Evolutionary conservation across 2,888 invertebrate species (phyloP).

Genomic region (Sarcophaga variegata): DNA sequence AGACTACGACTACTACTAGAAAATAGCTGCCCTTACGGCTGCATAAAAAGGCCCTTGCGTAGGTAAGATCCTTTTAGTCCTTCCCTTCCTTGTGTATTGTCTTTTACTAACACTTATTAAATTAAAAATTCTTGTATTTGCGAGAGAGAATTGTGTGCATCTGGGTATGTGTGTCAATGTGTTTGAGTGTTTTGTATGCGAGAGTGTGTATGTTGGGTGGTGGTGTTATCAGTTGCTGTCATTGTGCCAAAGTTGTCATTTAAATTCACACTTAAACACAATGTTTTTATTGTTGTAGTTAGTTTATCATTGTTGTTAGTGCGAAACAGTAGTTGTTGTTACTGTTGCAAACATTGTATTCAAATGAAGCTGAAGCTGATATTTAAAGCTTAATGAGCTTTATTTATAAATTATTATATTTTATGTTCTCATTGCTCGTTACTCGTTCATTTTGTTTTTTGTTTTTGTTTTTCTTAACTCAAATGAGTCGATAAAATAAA

Average conservation of each 20-base stretch:
- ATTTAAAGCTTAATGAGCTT: conserved; percentile 35
- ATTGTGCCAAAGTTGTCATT: conserved; percentile 64
- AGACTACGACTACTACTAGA: too few relatives aligned
- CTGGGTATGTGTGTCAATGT: not conserved
- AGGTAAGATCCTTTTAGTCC: too few relatives aligned
- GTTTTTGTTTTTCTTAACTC: not conserved
- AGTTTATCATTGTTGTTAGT: not conserved
- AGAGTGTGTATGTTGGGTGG: not conserved
- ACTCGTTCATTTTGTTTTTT: not conserved
- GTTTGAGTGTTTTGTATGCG: conserved; percentile 2
- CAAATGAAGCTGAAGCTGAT: conserved; percentile 9
- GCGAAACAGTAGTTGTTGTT: not conserved
- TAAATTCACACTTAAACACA: conserved; percentile 59
- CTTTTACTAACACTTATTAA: too few relatives aligned
- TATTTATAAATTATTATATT: conserved; percentile 2
- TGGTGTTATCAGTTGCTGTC: conserved; percentile 53
- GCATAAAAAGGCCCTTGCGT: too few relatives aligned
- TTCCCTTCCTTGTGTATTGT: too few relatives aligned
- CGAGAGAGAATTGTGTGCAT: not conserved
- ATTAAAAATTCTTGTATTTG: not conserved
- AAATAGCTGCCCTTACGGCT: too few relatives aligned
- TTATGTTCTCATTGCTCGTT: not conserved
- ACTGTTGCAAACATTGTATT: not conserved
- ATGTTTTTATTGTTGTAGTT: not conserved
- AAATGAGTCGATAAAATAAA: conserved; percentile 19